Evolutionary conservation across 2,888 invertebrate species (phyloP).

Genomic region (Boloria euphrosyne): DNA sequence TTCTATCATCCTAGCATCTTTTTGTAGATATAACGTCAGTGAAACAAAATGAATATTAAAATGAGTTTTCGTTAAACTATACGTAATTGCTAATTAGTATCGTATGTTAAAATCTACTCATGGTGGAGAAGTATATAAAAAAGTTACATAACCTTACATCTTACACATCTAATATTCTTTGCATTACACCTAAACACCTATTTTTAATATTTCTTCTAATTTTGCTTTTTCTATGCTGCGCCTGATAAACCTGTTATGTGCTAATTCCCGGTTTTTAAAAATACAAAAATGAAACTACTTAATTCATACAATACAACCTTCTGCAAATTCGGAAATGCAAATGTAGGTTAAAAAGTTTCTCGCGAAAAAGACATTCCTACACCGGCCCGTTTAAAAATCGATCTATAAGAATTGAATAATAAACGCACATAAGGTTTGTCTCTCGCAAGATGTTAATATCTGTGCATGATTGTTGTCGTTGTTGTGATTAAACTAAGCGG

Average conservation of each 20-base stretch:
- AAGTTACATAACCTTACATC: background rate
- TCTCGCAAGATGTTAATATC: conserved; percentile 25
- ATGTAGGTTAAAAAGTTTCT: too few relatives aligned
- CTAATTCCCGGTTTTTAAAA: background rate
- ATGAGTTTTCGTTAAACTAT: too few relatives aligned
- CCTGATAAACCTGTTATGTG: conserved; percentile 16
- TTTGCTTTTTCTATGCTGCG: conserved; percentile 11
- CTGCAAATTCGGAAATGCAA: too few relatives aligned
- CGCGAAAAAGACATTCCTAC: too few relatives aligned
- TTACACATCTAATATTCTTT: background rate
- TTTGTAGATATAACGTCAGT: too few relatives aligned
- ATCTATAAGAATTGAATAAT: background rate
- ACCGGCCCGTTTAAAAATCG: background rate
- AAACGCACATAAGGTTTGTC: conserved; percentile 20
- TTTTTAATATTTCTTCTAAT: conserved; percentile 6
- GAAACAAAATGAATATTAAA: too few relatives aligned
- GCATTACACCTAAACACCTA: background rate
- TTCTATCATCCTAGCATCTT: too few relatives aligned
- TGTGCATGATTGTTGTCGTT: conserved; percentile 41
- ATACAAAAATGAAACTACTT: background rate
- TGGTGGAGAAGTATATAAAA: background rate
- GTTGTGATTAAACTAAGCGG: conserved; percentile 57
- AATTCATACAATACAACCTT: background rate
- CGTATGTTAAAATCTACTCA: too few relatives aligned
- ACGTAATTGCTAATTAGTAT: too few relatives aligned